Evolutionary conservation across 2,888 invertebrate species (phyloP), one percentile per base, ranked within the genome.

Genomic region (Eugnorisma glareosa): DNA sequence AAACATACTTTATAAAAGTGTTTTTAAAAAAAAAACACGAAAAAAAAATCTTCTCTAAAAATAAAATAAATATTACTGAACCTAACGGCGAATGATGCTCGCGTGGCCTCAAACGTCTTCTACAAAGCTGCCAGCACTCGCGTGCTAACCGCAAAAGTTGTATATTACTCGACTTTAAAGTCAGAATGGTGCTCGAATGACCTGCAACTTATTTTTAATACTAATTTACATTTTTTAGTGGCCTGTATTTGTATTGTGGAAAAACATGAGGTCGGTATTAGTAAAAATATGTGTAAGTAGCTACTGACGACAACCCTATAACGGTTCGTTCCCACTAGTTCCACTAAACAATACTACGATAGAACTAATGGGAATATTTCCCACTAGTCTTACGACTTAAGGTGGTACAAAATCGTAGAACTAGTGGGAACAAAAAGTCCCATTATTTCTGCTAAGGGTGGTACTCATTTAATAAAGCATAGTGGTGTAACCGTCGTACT

Each of bases 101-200:
- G 77, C 79, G 75, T 80, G 78, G 57, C 64, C 13, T 67, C 77
- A 81, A 78, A 81, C 75, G 77, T 43, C 48, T 77, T 59, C 11
- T 68, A 68, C 67, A 77, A 75, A 66, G 66, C 61, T 37, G 71
- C 28, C 57, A 88, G 37, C 8, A 71, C 72, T 88, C 57, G 85
- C 88, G 77, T 87, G 81, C 67, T 81, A 21, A 75, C 77, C 81
- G 63, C 74, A 85, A 81, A 77, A 80, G 77, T 85, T 83, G 37
- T 83, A 70, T 71, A 86, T 81, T 83, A 77, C 77, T 61, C 48
- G 37, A 71, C 21, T 78, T 75, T 67, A 66, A 59, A 75, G 21
- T 11, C 35, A 66, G 67, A n/a, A 59, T 11, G 37, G 31, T 66
- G n/a, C 31, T 45, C n/a, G 28, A 68, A 54, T 64, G 54, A 74